These are phyloP conservation scores for Norana najaformis DNA, from an alignment of 2,888 invertebrate genomes.

Conservation along the genomic window DNA sequence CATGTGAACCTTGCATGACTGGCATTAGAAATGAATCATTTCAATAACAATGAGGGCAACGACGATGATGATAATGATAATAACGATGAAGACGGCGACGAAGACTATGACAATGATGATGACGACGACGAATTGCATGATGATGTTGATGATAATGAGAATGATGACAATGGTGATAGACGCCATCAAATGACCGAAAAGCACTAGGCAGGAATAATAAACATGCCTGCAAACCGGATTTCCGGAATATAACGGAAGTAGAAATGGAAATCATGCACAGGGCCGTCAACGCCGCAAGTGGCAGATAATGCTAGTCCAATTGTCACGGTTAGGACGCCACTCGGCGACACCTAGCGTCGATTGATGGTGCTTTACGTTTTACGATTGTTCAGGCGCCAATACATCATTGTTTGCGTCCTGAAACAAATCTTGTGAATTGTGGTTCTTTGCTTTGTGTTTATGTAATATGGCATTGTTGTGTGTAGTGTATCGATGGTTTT, in stretches of 20 bases:
- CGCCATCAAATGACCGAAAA: background rate
- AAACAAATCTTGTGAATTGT: background rate
- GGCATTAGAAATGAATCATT: no score
- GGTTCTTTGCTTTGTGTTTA: no score
- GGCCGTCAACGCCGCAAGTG: background rate
- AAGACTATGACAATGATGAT: conserved; percentile 28
- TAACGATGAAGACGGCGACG: conserved; percentile 34
- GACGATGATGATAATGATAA: conserved; percentile 40
- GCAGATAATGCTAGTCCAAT: background rate
- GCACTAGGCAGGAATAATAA: background rate
- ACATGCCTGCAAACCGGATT: background rate
- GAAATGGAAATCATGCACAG: background rate
- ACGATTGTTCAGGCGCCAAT: background rate
- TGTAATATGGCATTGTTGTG: no score
- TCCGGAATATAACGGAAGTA: background rate
- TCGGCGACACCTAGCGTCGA: background rate
- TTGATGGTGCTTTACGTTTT: background rate
- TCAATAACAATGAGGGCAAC: conserved; percentile 40
- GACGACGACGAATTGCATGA: background rate
- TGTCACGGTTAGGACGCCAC: background rate
- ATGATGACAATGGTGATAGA: background rate
- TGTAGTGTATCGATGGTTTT: no score
- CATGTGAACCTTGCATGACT: no score
- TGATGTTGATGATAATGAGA: no score
- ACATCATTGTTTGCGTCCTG: background rate